Evolutionary conservation across 2,113 vertebrate genomes (phyloP).

Genomic region (Petaurus breviceps): DNA sequence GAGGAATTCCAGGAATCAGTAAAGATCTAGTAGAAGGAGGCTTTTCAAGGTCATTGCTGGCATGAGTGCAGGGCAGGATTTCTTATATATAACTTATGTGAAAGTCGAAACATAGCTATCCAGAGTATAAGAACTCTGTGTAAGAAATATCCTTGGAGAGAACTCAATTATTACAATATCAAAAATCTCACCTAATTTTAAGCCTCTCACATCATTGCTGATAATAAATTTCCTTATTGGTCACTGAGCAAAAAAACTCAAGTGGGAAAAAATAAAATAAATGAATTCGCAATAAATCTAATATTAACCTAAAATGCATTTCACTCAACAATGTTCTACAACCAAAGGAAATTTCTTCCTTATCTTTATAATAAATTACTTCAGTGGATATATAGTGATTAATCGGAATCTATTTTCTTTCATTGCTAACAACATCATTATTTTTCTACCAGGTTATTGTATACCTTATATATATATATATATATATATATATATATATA

Average conservation of each 20-base stretch:
- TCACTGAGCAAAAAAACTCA: constrained; percentile 39
- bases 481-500: no score
- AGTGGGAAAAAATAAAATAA: constrained; percentile 35
- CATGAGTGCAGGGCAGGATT: neutral
- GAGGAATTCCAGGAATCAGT: constrained; percentile 3
- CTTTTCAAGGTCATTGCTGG: neutral
- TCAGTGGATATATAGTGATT: constrained; percentile 9
- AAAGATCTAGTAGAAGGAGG: neutral
- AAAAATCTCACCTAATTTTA: neutral
- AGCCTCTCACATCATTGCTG: neutral
- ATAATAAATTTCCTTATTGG: constrained; percentile 18
- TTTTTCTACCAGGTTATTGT: constrained; percentile 4
- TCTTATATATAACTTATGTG: constrained; percentile 1
- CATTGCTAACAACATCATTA: constrained; percentile 42
- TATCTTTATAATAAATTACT: constrained; percentile 40
- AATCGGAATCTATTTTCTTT: constrained; percentile 20
- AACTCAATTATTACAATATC: neutral
- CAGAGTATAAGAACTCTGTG: neutral
- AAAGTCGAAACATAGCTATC: neutral
- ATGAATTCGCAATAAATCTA: neutral
- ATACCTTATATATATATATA: no score
- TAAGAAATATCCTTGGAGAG: neutral
- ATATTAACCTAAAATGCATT: neutral
- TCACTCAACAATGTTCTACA: constrained; percentile 18
- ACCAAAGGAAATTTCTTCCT: constrained; percentile 32